Conservation (phyloP, 2,797 vertebrate genomes). For the Gallinago stenura region DNA sequence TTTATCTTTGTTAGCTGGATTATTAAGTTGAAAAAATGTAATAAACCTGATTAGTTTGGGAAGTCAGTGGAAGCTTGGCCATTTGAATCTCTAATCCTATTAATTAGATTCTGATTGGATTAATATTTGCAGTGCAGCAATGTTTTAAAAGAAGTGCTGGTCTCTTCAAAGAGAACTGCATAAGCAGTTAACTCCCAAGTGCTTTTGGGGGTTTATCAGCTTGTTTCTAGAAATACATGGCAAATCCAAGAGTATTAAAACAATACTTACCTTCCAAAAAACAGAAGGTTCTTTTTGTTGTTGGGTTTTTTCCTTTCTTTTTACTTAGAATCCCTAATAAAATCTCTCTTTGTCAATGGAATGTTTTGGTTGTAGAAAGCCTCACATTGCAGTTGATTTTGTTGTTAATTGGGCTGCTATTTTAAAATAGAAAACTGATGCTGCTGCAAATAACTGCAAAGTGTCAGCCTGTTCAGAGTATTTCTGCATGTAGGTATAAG, state of each 20-base stretch:
- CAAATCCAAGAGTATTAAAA: neutral
- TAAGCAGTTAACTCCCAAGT: neutral
- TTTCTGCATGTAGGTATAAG: neutral
- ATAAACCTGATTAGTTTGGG: constrained; percentile 55
- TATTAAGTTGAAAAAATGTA: constrained; percentile 58
- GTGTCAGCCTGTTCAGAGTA: neutral
- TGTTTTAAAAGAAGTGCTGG: constrained; percentile 12
- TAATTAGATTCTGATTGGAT: constrained; percentile 61
- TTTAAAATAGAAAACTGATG: neutral
- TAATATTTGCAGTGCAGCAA: constrained; percentile 35
- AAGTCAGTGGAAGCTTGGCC: constrained; percentile 11
- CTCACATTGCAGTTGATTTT: neutral
- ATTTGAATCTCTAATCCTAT: constrained; percentile 53
- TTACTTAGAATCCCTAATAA: neutral
- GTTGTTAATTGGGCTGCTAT: neutral
- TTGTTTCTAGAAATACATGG: neutral
- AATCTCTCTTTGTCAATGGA: neutral
- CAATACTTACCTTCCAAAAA: neutral
- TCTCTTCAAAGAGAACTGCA: neutral
- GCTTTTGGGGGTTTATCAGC: neutral
- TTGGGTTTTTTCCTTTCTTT: neutral
- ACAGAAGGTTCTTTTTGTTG: neutral
- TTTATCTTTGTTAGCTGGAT: constrained; percentile 58
- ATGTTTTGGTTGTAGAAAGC: neutral
- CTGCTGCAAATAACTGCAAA: neutral